phyloP scores from a whole-genome alignment of 2,113 vertebrate species.

The Sylvietta virens region DNA sequence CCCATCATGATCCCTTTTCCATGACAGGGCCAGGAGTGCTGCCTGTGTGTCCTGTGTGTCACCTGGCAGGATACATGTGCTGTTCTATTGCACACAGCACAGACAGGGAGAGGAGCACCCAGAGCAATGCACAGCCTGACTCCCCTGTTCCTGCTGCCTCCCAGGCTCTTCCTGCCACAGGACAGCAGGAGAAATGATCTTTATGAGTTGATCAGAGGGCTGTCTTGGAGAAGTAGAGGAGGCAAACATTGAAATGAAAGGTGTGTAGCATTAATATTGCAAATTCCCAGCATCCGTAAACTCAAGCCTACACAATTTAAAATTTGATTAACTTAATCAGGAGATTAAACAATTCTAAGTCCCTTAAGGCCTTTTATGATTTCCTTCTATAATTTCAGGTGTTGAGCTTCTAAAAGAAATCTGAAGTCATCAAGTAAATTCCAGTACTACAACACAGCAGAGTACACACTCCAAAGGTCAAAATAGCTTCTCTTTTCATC shows the following conservation, averaged over 20 bases:
- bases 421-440: neutral
- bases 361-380: neutral
- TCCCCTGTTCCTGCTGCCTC: neutral
- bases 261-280: neutral
- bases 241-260: neutral
- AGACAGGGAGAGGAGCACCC: neutral
- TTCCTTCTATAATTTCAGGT: neutral
- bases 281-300: neutral
- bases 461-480: neutral
- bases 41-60: neutral
- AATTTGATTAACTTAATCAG: neutral
- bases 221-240: neutral
- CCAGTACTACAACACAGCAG: neutral
- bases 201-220: neutral
- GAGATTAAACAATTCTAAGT: neutral
- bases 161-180: neutral
- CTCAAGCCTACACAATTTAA: neutral
- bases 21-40: neutral
- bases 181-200: neutral
- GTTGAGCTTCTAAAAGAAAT: neutral
- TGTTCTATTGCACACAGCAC: accelerated
- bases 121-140: neutral
- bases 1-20: neutral
- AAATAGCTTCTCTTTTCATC: neutral
- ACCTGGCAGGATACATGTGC: neutral